Base-by-base conservation (phyloP, 2,797 vertebrate species). In the Threskiornis aethiopicus region DNA sequence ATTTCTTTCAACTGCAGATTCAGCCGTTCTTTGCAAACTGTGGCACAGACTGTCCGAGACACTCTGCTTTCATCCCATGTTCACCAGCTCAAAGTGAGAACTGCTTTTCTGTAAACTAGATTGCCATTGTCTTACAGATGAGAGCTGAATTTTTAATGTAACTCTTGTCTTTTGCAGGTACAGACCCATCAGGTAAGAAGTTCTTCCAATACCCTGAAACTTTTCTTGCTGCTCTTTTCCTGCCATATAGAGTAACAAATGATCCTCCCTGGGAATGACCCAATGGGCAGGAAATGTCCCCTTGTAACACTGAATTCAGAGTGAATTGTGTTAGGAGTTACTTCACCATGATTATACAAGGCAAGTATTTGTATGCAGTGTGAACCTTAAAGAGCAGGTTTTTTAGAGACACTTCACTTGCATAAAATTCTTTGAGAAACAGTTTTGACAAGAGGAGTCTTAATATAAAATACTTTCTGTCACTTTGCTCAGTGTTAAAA, bases 21-120 rank as follows among this genome's bases (percentile, higher is more conserved):
- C 98, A 98, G 95, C 99, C 99, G 0, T 97, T 98, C 83, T 99
- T 99, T 96, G 86, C 16, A 0, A 70, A 88, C 57, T 99, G 99
- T 97, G 95, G 78, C 12, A 97, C 98, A 15, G 98, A 99, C 98
- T 99, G 99, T 41, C 16, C 41, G 33, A 98, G 99, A 55, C 97
- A 78, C 11, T 78, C 87, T 5, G 10, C 82, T 81, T 82, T 35
- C 26, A 28, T 98, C 26, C 80, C 47, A 2, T 98, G 98, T 79
- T 71, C 26, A 6, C 19, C 39, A n/a, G 9, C n/a, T 70, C 33
- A 90, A 96, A 96, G 97, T 98, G 85, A 96, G 94, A 79, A 82
- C 33, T 54, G 8, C 42, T 89, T 69, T 62, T 67, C 69, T 89
- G 18, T 93, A 42, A 58, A 84, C 65, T 57, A 67, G 10, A 55